phyloP scores from a whole-genome alignment of 1,140 invertebrate species.

The Protaetia brevitarsis region DNA sequence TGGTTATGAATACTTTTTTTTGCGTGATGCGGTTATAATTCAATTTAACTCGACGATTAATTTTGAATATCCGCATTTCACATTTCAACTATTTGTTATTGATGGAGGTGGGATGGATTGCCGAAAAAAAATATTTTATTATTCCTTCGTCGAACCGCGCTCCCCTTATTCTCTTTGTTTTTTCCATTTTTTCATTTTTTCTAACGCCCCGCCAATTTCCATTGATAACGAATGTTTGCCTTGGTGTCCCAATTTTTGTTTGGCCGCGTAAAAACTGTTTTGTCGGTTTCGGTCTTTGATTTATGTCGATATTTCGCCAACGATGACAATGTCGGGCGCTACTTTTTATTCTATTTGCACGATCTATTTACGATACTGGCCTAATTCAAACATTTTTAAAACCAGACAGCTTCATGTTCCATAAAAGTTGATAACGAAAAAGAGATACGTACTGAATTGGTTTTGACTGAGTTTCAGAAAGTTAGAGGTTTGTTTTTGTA shows the following conservation, averaged over 20 bases:
- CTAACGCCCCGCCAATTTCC: slow-evolving; percentile 6
- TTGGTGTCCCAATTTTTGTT: slow-evolving; percentile 6
- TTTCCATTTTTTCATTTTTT: slow-evolving; percentile 6
- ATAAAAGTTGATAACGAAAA: neutral
- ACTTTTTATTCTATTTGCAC: slow-evolving; percentile 1
- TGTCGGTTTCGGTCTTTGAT: neutral
- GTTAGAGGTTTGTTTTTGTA: no score
- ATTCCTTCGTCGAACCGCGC: neutral
- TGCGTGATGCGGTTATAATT: slow-evolving; percentile 31
- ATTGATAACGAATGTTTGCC: slow-evolving; percentile 16
- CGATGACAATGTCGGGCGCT: neutral
- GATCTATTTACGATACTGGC: neutral
- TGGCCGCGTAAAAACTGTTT: slow-evolving; percentile 8
- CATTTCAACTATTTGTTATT: slow-evolving; percentile 23
- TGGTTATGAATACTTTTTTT: slow-evolving; percentile 33
- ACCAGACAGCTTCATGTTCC: neutral
- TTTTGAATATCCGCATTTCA: slow-evolving; percentile 23
- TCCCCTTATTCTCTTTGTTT: neutral
- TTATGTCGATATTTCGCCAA: slow-evolving; percentile 3
- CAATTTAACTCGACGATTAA: slow-evolving; percentile 28
- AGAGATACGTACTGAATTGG: neutral
- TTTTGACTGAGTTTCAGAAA: no score
- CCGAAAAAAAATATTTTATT: slow-evolving; percentile 10
- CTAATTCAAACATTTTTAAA: neutral
- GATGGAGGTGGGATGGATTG: slow-evolving; percentile 6